Evolutionary conservation across 2,797 vertebrate genomes (phyloP), one percentile per base, ranked within the genome.

Genomic region (Lepidocolaptes lacrymiger): DNA sequence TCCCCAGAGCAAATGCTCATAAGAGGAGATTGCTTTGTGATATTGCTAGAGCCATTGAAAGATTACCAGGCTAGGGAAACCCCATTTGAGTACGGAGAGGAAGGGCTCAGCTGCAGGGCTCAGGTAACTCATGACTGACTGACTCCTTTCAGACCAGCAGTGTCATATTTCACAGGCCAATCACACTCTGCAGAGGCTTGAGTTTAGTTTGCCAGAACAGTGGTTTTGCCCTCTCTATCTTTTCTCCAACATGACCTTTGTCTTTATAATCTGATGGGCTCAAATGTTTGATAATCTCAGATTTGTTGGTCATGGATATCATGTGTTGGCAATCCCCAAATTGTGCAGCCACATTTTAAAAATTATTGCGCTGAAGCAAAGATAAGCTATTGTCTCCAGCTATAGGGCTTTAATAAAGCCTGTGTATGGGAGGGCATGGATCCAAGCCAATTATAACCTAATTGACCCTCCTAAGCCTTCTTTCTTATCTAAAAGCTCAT

Each of bases 401-500:
- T 63, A 14, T 18, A 75, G 46, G 15, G 12, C 56, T 97, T 95
- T 94, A 88, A 92, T 92, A 92, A 91, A 94, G 39, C 41, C 14
- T 32, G 74, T 82, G 52, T 76, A 95, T n/a, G 78, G 75, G 82
- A 97, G 39, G 77, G 88, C 34, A 51, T 63, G 46, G n/a, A 95
- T 95, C 86, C 91, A 96, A 97, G 54, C 6, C 63, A 94, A 68
- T 94, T 96, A 95, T 85, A 94, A 97, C 82, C 61, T 96, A 96
- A 92, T 94, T 91, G 88, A 95, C 74, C 86, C 71, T 94, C 37
- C 88, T 91, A 84, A 96, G 28, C 78, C 76, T 95, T 88, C 82
- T 72, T 96, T 94, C 96, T 94, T 94, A 86, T 92, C 78, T 96
- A 71, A 97, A 95, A 97, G 8, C 48, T 88, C 44, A 54, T 95